Evolutionary conservation across 2,888 invertebrate species (phyloP).

Genomic region (Melikaiella ostensackeni): DNA sequence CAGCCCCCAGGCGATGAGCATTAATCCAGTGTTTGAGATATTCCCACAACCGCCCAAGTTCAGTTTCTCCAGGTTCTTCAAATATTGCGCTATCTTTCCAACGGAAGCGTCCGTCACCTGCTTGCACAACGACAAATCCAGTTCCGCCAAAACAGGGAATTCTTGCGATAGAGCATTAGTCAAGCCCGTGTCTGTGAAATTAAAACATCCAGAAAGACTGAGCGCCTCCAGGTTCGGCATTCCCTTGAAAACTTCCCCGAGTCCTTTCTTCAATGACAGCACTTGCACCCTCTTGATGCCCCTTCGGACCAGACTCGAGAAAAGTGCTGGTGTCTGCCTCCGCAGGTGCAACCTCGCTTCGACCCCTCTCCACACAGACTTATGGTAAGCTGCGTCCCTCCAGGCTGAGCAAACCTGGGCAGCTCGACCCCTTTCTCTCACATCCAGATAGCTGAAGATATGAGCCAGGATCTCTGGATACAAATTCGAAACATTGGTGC

Average conservation of each 20-base stretch:
- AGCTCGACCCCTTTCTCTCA: slow-evolving; percentile 92
- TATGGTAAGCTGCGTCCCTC: slow-evolving; percentile 95
- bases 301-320: slow-evolving; percentile 90
- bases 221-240: slow-evolving; percentile 92
- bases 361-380: slow-evolving; percentile 95
- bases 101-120: slow-evolving; percentile 96
- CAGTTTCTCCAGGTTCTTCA: slow-evolving; percentile 91
- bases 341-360: slow-evolving; percentile 94
- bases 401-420: slow-evolving; percentile 94
- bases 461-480: slow-evolving; percentile 95
- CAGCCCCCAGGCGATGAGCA: slow-evolving; percentile 92
- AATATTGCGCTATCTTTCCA: slow-evolving; percentile 89
- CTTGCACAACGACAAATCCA: slow-evolving; percentile 95
- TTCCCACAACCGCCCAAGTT: slow-evolving; percentile 95
- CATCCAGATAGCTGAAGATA: slow-evolving; percentile 93
- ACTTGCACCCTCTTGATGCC: slow-evolving; percentile 95
- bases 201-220: slow-evolving; percentile 95
- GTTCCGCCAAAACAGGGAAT: slow-evolving; percentile 86
- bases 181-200: slow-evolving; percentile 91
- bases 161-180: slow-evolving; percentile 89
- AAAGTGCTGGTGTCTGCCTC: slow-evolving; percentile 89
- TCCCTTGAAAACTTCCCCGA: slow-evolving; percentile 91
- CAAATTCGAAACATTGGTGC: slow-evolving; percentile 87
- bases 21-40: slow-evolving; percentile 92
- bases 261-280: slow-evolving; percentile 88